A percentile compares a stretch with the other conserved stretches of the same genome.
phyloP scores from a whole-genome alignment of 1,140 invertebrate species.

The Venturia canescens region DNA sequence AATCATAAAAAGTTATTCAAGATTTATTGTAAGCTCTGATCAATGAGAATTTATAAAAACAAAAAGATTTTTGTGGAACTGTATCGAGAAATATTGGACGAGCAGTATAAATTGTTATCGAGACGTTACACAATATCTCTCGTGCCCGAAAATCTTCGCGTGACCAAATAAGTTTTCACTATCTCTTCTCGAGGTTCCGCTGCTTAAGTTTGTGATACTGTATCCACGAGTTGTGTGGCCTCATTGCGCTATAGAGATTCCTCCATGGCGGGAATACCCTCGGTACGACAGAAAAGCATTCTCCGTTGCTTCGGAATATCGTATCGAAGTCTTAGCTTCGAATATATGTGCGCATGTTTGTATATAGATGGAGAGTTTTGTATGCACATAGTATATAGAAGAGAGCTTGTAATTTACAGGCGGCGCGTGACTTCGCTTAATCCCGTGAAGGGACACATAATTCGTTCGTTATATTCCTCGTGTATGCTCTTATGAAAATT shows the following conservation, averaged over 20 bases:
- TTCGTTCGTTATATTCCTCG: conserved; percentile 6
- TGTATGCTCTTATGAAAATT: conserved; percentile 12
- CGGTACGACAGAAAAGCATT: neutral
- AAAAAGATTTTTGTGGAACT: neutral
- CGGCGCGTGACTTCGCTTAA: conserved; percentile 18
- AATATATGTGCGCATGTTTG: neutral
- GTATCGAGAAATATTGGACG: neutral
- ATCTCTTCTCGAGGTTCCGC: neutral
- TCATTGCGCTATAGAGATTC: conserved; percentile 3
- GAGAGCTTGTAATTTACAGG: conserved; percentile 15
- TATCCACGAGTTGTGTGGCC: neutral
- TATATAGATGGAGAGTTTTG: neutral
- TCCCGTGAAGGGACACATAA: neutral
- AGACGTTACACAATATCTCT: neutral
- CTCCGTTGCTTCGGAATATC: neutral
- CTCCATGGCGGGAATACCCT: neutral
- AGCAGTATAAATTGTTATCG: neutral
- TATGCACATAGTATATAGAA: neutral
- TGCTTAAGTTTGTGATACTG: neutral
- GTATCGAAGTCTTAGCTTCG: neutral
- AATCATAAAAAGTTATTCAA: too few species aligned
- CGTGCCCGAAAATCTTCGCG: neutral
- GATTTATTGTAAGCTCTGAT: too few species aligned
- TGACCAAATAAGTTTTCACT: conserved; percentile 3
- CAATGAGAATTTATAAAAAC: neutral